phyloP scores from a whole-genome alignment of 1,140 invertebrate genomes.

The Sitobion miscanthi region DNA sequence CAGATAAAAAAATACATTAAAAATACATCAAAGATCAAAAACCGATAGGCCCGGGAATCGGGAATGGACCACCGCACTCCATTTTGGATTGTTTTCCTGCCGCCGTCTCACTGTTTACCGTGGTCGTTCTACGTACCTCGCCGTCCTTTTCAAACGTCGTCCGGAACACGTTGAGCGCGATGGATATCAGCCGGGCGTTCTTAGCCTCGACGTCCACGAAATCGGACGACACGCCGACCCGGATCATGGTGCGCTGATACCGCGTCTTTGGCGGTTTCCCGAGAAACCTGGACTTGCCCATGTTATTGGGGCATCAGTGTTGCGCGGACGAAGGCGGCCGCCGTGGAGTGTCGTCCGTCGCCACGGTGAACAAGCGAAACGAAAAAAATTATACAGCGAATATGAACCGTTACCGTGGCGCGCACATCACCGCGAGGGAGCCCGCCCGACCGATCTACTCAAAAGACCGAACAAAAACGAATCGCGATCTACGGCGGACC shows the following conservation, averaged over 20 bases:
- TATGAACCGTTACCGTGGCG: not conserved
- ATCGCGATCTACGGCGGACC: no score
- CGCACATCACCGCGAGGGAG: not conserved
- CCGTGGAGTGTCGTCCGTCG: no score
- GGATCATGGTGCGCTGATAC: not conserved
- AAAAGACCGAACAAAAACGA: not conserved
- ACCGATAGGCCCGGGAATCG: not conserved
- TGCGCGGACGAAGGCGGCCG: no score
- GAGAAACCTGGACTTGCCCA: conserved; percentile 73
- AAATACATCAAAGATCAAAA: not conserved
- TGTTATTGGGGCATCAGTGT: conserved; percentile 62
- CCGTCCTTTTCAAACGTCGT: conserved; percentile 8
- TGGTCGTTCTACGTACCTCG: not conserved
- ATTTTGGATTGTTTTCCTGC: not conserved
- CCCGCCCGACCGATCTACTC: not conserved
- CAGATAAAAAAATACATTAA: not conserved
- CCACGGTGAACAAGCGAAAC: not conserved
- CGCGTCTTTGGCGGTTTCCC: conserved; percentile 39
- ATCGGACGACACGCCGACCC: conserved; percentile 16
- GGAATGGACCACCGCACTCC: not conserved
- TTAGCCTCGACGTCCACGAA: conserved; percentile 35
- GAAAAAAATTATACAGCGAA: not conserved
- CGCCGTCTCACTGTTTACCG: not conserved
- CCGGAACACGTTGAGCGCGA: conserved; percentile 21
- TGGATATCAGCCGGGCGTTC: conserved; percentile 33